These are phyloP conservation scores for Lepidurus couesii DNA, from an alignment of 1,140 invertebrate species.

Conservation along the genomic window DNA sequence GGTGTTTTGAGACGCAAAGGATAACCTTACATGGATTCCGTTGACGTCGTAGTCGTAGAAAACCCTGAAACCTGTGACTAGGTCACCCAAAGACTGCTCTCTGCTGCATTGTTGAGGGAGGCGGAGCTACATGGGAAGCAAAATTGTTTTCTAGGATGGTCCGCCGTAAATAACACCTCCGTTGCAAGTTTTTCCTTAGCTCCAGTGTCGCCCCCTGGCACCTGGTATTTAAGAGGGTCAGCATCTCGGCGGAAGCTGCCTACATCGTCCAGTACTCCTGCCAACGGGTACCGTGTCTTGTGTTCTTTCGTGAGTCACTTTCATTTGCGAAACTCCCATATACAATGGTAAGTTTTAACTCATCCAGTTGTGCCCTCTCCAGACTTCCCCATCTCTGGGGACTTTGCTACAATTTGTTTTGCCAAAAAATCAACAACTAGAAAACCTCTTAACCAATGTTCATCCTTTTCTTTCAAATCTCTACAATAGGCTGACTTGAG, in stretches of 20 bases:
- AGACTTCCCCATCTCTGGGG: neutral
- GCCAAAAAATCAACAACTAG: neutral
- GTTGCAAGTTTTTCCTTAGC: neutral
- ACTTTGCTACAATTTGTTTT: neutral
- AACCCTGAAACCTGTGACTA: neutral
- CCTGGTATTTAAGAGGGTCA: neutral
- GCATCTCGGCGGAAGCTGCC: constrained; percentile 7
- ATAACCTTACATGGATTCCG: neutral
- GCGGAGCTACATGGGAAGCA: neutral
- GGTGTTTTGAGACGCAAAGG: neutral
- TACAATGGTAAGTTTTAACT: constrained; percentile 30
- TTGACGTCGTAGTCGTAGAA: neutral
- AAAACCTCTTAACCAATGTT: neutral
- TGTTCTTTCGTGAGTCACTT: neutral
- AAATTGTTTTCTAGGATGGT: neutral
- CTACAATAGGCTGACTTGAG: constrained; percentile 42
- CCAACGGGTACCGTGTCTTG: neutral
- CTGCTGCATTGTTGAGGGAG: neutral
- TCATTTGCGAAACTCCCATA: neutral
- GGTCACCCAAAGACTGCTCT: neutral
- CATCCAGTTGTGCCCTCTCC: neutral
- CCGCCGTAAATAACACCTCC: constrained; percentile 21
- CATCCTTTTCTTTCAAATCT: constrained; percentile 28
- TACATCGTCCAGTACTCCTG: neutral
- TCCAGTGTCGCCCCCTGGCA: constrained; percentile 1